Conservation (phyloP, 2,888 invertebrate species). For the Epinotia ramella region DNA sequence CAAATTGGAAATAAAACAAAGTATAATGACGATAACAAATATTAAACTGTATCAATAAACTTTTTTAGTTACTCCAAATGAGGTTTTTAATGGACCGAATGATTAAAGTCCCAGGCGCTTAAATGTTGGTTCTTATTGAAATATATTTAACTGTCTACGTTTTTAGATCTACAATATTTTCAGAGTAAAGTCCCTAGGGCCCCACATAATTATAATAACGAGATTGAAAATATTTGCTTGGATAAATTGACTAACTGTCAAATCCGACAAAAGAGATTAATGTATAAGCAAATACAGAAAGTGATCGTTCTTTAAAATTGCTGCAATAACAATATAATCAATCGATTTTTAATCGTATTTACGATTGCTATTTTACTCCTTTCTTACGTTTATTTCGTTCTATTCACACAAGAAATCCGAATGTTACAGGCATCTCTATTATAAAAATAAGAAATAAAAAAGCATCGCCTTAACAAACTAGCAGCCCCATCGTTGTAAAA, state of each 20-base stretch:
- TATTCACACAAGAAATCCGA: neutral
- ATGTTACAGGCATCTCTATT: neutral
- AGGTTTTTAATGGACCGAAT: constrained; percentile 1
- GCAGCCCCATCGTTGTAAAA: constrained; percentile 54
- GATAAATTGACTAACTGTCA: neutral
- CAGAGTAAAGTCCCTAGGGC: too few species aligned
- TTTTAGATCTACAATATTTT: neutral
- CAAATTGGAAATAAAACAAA: constrained; percentile 25
- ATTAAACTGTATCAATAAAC: constrained; percentile 15
- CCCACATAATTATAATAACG: neutral
- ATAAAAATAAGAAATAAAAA: constrained; percentile 8
- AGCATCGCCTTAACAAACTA: constrained; percentile 54
- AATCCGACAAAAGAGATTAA: neutral
- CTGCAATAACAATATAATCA: too few species aligned
- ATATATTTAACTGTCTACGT: neutral
- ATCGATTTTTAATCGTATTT: too few species aligned
- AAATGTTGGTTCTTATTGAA: neutral
- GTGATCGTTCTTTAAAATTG: too few species aligned
- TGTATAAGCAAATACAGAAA: neutral
- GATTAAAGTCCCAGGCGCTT: neutral
- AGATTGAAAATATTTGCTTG: neutral
- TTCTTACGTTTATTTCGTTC: neutral
- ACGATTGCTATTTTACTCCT: neutral
- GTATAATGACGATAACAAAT: constrained; percentile 23
- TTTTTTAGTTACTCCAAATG: constrained; percentile 16